Evolutionary conservation across 2,797 vertebrate genomes (phyloP).

Genomic region (Gobionotothen gibberifrons): DNA sequence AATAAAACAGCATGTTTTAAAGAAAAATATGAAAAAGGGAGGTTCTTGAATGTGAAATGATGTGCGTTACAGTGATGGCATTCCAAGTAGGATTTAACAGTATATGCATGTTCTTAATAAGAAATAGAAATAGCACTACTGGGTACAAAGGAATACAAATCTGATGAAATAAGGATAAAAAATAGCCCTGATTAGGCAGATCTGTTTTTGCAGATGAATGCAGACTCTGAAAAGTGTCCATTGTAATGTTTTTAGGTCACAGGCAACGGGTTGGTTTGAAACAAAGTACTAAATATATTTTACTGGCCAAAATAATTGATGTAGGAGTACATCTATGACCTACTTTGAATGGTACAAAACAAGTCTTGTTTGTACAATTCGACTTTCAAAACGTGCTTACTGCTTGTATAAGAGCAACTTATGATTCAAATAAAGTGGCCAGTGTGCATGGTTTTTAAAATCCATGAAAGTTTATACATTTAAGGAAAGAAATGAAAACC

Average conservation of each 20-base stretch:
- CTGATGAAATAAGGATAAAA: conserved; percentile 36
- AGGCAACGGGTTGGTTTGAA: conserved; percentile 28
- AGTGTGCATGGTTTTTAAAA: no score
- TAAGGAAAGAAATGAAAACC: no score
- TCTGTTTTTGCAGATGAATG: conserved; percentile 17
- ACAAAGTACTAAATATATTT: conserved; percentile 40
- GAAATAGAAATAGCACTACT: background rate
- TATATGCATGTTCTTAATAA: no score
- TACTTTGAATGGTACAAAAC: conserved; percentile 33
- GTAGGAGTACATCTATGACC: conserved; percentile 36
- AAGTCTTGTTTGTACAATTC: conserved; percentile 21
- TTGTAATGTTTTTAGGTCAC: conserved; percentile 34
- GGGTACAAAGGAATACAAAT: background rate
- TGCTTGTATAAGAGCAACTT: background rate
- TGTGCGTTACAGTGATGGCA: no score
- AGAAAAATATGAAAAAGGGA: no score
- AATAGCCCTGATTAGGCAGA: background rate
- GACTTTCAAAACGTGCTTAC: conserved; percentile 10
- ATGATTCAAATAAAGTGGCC: background rate
- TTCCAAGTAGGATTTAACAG: no score
- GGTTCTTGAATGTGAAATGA: no score
- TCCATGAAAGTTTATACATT: no score
- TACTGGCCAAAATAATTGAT: conserved; percentile 37
- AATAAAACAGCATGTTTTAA: no score
- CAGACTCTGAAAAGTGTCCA: conserved; percentile 11